Evolutionary conservation across 37 sponge, comb jelly and placozoan genomes (phyloP), one percentile per base, ranked within the genome.

Genomic region (Oopsacas minuta): DNA sequence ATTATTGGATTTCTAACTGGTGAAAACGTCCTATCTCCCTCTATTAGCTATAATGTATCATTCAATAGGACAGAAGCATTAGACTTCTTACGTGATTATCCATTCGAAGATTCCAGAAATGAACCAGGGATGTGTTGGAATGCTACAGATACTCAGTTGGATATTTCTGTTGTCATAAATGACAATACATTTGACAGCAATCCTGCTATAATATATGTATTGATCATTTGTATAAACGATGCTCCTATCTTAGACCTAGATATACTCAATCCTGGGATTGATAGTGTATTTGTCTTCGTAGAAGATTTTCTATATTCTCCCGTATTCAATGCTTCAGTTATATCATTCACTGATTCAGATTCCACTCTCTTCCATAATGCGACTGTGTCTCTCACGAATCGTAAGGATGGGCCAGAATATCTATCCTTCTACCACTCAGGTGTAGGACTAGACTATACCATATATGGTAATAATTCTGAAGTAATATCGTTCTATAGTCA

Each of bases 341-440:
- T 61, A 34, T 25, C 20, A 3, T 34, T 61, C 32, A 61, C 75
- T 32, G 75, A 61, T 34, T 12, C 75, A 3, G 75, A 61, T 12
- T 61, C 75, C 32, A 3, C 28, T 25, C 20, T 61, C 75, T 61
- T 61, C 75, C 28, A 61, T 34, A 61, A 61, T 34, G 75, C 75
- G 32, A 61, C 75, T 3, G 75, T 61, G 1, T 3, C 28, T 25
- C 75, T 61, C 75, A 61, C 28, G 22, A 61, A 61, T 34, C 75
- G 75, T 3, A 5, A 32, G 75, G 75, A 61, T 12, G 22, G 5
- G 17, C 75, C 75, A 12, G 75, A 61, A 12, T 61, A 61, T 61
- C 75, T 61, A 25, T 10, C 30, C 30, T 61, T 61, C 75, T 61
- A 61, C 75, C 75, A 61, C 75, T 61, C 75, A 5, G 75, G 75